These are phyloP conservation scores for Oithona nana DNA, from an alignment of 2,888 invertebrate genomes.

Conservation along the genomic window DNA sequence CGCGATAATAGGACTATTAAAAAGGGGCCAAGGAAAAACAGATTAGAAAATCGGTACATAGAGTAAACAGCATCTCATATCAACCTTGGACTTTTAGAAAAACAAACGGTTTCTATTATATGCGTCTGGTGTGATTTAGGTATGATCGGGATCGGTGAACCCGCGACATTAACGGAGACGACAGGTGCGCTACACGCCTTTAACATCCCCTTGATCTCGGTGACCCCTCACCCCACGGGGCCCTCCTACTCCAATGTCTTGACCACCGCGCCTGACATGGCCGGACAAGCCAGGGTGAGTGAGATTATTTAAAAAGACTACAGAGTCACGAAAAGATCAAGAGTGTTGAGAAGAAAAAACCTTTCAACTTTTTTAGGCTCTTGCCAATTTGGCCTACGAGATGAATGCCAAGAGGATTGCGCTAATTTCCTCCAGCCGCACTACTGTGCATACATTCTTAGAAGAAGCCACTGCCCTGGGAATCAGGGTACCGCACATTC, in stretches of 20 bases:
- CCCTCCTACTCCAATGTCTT: conserved; percentile 4
- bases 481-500: conserved; percentile 1
- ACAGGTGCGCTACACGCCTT: conserved; percentile 13
- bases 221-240: not conserved
- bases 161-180: not conserved
- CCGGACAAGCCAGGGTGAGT: conserved; percentile 15
- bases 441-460: not conserved
- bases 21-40: too few species aligned
- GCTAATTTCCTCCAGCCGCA: conserved; percentile 3
- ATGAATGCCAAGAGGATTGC: not conserved
- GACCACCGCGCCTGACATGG: conserved; percentile 15
- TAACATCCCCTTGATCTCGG: conserved; percentile 10
- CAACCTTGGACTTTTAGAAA: too few species aligned
- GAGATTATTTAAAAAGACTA: too few species aligned
- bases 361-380: not conserved
- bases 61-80: too few species aligned
- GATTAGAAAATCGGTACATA: too few species aligned
- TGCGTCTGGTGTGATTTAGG: too few species aligned
- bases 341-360: too few species aligned
- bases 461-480: conserved; percentile 9
- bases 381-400: conserved; percentile 6
- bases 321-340: too few species aligned
- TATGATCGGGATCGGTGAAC: conserved; percentile 9
- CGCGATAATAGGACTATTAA: too few species aligned
- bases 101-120: too few species aligned